A percentile compares a stretch with the other conserved stretches of the same genome.
Evolutionary conservation across 2,113 vertebrate species (phyloP).

Genomic region (Poeciliopsis turrubarensis): DNA sequence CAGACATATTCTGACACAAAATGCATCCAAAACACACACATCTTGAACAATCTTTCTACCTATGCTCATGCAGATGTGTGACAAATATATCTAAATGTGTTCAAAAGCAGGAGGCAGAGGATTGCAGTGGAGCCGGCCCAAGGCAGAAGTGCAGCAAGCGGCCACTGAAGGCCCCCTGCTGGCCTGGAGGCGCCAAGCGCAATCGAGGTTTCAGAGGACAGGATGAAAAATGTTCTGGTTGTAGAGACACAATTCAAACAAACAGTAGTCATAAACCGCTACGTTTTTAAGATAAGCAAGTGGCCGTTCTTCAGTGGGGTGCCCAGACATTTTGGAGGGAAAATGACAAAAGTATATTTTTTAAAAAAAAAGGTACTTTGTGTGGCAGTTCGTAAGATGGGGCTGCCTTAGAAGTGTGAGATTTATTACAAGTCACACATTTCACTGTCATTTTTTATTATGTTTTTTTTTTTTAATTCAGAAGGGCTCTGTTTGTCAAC

Average conservation of each 20-base stretch:
- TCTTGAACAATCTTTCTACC: conserved; percentile 37
- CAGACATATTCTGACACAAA: conserved; percentile 73
- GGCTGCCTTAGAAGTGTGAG: no score
- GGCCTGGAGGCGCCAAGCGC: not conserved
- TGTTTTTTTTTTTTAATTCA: no score
- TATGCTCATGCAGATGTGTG: not conserved
- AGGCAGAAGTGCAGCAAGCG: not conserved
- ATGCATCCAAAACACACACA: conserved; percentile 51
- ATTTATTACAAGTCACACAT: no score
- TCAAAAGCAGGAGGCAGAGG: not conserved
- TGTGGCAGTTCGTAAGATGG: no score
- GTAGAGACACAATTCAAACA: not conserved
- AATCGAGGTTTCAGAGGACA: not conserved
- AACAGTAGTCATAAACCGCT: not conserved
- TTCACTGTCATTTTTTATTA: no score
- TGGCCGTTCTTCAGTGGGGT: not conserved
- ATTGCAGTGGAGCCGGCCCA: not conserved
- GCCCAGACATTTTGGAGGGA: no score
- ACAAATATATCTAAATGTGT: not conserved
- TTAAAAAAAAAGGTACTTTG: no score
- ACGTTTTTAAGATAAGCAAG: not conserved
- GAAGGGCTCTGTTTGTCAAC: no score
- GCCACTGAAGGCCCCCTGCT: not conserved
- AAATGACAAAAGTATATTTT: no score
- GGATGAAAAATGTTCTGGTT: not conserved